phyloP scores from a whole-genome alignment of 2,888 invertebrate species.

The Ceramica pisi region DNA sequence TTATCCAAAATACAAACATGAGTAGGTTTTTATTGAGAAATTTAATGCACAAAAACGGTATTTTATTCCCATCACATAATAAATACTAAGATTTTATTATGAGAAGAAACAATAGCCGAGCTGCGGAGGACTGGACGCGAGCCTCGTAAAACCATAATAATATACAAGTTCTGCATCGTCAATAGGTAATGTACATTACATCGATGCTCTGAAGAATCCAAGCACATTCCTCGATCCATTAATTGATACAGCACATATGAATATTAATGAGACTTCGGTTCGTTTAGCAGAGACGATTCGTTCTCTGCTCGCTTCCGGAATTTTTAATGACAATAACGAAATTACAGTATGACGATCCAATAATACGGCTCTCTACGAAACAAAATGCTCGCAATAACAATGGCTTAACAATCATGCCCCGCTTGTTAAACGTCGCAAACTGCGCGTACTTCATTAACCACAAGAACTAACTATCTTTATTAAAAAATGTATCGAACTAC shows the following conservation, averaged over 20 bases:
- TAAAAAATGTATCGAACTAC: conserved; percentile 62
- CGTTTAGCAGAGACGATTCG: conserved; percentile 59
- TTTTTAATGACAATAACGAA: conserved; percentile 54
- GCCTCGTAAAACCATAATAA: conserved; percentile 35
- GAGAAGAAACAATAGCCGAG: conserved; percentile 23
- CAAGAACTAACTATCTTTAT: conserved; percentile 56
- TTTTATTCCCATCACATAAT: background rate
- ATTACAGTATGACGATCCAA: conserved; percentile 48
- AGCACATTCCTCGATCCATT: conserved; percentile 65
- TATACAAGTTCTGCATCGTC: conserved; percentile 31
- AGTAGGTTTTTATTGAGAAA: background rate
- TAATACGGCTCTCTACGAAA: conserved; percentile 37
- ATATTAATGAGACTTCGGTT: conserved; percentile 69
- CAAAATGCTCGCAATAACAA: conserved; percentile 33
- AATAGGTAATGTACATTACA: conserved; percentile 11
- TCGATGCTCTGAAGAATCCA: conserved; percentile 52
- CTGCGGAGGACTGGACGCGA: background rate
- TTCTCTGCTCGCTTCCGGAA: conserved; percentile 55
- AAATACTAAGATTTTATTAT: conserved; percentile 19
- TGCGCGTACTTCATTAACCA: conserved; percentile 48
- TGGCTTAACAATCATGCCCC: conserved; percentile 4
- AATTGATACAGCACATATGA: conserved; percentile 70
- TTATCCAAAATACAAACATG: conserved; percentile 1
- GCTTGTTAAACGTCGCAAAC: conserved; percentile 23
- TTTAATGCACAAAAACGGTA: background rate